Evolutionary conservation across 2,113 vertebrate genomes (phyloP).

Genomic region (Plestiodon gilberti): DNA sequence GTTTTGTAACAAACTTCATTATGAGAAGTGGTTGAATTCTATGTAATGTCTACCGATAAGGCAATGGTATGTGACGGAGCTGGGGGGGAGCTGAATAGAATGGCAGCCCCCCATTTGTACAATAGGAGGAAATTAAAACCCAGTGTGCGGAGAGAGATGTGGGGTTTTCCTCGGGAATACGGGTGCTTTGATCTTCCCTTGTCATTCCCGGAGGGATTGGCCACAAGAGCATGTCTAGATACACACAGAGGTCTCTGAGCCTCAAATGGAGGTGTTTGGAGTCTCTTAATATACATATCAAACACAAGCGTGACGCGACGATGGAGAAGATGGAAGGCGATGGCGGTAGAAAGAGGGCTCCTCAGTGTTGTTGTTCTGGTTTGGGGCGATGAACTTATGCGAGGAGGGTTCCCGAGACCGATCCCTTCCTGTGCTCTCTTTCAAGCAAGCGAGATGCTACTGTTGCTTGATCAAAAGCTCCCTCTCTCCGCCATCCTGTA

Average conservation of each 20-base stretch:
- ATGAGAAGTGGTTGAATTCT: slow-evolving; percentile 10
- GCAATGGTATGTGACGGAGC: neutral
- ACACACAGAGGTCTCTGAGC: neutral
- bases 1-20: slow-evolving; percentile 44
- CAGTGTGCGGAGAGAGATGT: too few relatives aligned
- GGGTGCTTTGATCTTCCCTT: neutral
- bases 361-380: too few relatives aligned
- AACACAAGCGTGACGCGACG: neutral
- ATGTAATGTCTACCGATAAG: neutral
- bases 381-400: too few relatives aligned
- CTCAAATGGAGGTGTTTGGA: neutral
- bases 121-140: neutral
- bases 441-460: too few relatives aligned
- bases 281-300: neutral
- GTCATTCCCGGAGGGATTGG: neutral
- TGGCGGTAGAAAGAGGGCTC: neutral
- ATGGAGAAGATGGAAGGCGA: neutral
- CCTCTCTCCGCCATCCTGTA: too few relatives aligned
- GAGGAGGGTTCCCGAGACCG: neutral
- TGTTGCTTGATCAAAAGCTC: too few relatives aligned
- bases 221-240: neutral
- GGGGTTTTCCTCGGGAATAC: neutral
- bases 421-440: too few relatives aligned
- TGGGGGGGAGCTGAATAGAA: neutral
- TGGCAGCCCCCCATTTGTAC: accelerated